Conservation (phyloP, 2,888 invertebrate genomes). For the Seira musarum region DNA sequence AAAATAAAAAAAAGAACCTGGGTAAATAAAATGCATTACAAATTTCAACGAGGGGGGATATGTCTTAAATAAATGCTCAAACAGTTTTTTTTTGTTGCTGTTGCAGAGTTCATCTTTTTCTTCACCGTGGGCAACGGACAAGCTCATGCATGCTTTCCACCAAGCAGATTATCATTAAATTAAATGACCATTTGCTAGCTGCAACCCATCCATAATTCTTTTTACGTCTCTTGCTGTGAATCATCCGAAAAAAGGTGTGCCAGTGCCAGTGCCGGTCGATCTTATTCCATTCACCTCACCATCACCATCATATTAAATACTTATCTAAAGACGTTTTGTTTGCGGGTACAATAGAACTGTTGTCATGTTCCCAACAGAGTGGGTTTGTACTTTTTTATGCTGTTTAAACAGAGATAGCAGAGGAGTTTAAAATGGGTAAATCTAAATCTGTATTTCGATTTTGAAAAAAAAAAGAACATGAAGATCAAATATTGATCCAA, state of each 20-base stretch:
- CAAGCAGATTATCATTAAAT: conserved; percentile 57
- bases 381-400: background rate
- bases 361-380: background rate
- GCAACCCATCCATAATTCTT: conserved; percentile 50
- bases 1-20: background rate
- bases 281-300: background rate
- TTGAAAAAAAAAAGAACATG: too few relatives aligned
- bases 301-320: too few relatives aligned
- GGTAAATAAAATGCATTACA: too few relatives aligned
- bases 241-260: conserved; percentile 60
- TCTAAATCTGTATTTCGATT: too few relatives aligned
- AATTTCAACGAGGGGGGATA: background rate
- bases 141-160: background rate
- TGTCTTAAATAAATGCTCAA: conserved; percentile 28
- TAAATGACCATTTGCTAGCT: conserved; percentile 53
- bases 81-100: conserved; percentile 17
- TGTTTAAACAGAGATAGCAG: background rate
- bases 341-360: background rate
- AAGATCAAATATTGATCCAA: too few relatives aligned
- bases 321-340: background rate
- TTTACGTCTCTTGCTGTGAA: conserved; percentile 53
- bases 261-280: background rate
- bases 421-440: too few relatives aligned
- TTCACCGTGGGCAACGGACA: background rate
- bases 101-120: conserved; percentile 1